Base-by-base conservation (phyloP, 2,888 invertebrate species). In the Perizoma flavofasciatum region DNA sequence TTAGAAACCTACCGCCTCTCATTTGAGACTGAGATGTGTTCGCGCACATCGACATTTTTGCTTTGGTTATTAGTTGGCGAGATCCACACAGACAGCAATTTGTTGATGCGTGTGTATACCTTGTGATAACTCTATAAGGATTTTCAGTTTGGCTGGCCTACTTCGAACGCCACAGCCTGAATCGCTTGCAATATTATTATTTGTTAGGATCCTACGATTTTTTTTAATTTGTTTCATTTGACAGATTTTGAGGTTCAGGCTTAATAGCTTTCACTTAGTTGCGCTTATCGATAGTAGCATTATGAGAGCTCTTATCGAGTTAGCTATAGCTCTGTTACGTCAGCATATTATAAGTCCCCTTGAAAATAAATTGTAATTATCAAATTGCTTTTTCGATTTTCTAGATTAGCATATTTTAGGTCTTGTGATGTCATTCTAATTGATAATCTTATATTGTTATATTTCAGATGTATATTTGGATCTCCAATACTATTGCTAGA, bases 1-100 rank as follows among this genome's bases (percentile, higher is more conserved):
- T 69, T 1, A 88, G 86, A 71, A 87, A 90, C 57, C 68, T 89
- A 49, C 90, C 90, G 61, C 90, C 90, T 44, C 77, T 89, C 40
- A 83, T 87, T 63, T 88, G 75, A 83, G 47, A 53, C 47, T 45
- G 35, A 55, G 47, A 33, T 52, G 41, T 63, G 43, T 67, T 58
- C 51, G 52, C 55, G 45, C 44, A 49, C 32, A 33, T 49, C 39
- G 33, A 58, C 48, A 40, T 43, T 6, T n/a, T 39, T 44, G 50
- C 43, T 48, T 55, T 34, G 55, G 10, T 45, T 22, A 52, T 60
- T 22, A 44, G 44, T 47, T 46, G 52, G 37, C 50, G n/a, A 41
- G 48, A 41, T 35, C 49, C 49, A 55, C 22, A 2, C 39, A 44
- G 5, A 52, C 53, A 50, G 46, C 40, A 34, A 50, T 46, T n/a